Percentiles rank a stretch among this genome's conserved stretches.
Evolutionary conservation across 2,888 invertebrate species (phyloP).

Genomic region (Parnassius apollo): DNA sequence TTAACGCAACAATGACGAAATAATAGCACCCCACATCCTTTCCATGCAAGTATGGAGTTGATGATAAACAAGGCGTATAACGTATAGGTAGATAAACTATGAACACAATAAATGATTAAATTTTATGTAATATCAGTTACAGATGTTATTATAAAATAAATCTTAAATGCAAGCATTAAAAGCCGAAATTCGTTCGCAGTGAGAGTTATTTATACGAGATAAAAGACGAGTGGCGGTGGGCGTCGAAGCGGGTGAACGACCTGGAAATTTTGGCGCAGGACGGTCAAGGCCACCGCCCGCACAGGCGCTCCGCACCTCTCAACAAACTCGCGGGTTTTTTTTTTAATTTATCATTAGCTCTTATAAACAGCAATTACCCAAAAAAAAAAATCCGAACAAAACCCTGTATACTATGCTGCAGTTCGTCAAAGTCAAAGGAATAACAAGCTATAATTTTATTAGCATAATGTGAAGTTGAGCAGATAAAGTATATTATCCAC

Average conservation of each 20-base stretch:
- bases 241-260: conserved; percentile 73
- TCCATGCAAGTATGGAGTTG: conserved; percentile 47
- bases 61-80: conserved; percentile 66
- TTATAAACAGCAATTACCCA: no score
- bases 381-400: no score
- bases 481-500: no score
- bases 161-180: conserved; percentile 36
- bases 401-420: no score
- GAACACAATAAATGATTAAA: conserved; percentile 67
- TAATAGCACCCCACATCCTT: conserved; percentile 26
- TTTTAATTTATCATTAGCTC: no score
- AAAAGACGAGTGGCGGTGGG: conserved; percentile 71
- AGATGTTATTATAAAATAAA: conserved; percentile 33
- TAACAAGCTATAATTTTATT: no score
- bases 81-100: conserved; percentile 63
- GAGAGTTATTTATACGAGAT: conserved; percentile 66
- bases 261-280: conserved; percentile 80
- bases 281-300: conserved; percentile 76
- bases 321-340: not conserved
- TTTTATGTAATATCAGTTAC: conserved; percentile 53
- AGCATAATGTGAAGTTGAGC: no score
- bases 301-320: conserved; percentile 51
- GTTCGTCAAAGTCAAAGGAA: no score
- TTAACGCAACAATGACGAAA: conserved; percentile 23
- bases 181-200: conserved; percentile 45